Conservation (phyloP, 2,797 vertebrate species). For the Sebastes trivittatus region DNA sequence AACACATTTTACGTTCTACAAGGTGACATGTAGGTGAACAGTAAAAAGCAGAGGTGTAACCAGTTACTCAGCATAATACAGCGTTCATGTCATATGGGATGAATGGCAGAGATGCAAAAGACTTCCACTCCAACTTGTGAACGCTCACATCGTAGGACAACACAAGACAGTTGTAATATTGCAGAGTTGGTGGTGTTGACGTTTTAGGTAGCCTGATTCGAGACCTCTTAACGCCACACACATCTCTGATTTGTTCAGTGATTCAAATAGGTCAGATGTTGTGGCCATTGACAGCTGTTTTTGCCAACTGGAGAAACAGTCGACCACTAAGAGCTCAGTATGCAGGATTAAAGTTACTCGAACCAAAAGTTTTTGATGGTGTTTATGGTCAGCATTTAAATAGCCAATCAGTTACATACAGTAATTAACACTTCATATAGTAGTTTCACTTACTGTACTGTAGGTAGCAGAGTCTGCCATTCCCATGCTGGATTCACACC, state of each 20-base stretch:
- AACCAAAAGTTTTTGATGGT: neutral
- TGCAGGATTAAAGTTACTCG: neutral
- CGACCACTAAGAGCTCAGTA: neutral
- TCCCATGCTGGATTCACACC: too few relatives aligned
- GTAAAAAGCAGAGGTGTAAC: neutral
- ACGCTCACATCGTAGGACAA: neutral
- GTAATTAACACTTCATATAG: too few relatives aligned
- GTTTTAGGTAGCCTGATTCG: neutral
- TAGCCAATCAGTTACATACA: neutral
- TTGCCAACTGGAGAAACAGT: neutral
- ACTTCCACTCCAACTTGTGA: neutral
- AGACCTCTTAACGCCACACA: neutral
- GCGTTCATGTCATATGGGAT: neutral
- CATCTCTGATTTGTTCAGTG: fast-evolving
- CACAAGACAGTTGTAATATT: neutral
- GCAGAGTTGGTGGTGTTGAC: neutral
- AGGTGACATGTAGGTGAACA: neutral
- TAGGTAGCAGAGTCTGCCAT: neutral
- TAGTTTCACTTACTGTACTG: neutral
- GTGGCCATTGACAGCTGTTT: neutral
- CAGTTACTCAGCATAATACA: neutral
- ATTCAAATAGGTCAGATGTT: neutral
- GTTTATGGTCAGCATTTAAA: neutral
- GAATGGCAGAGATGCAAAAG: neutral
- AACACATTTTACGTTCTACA: neutral